Base-by-base conservation (phyloP, 2,797 vertebrate species). In the Taenioides sp. region DNA sequence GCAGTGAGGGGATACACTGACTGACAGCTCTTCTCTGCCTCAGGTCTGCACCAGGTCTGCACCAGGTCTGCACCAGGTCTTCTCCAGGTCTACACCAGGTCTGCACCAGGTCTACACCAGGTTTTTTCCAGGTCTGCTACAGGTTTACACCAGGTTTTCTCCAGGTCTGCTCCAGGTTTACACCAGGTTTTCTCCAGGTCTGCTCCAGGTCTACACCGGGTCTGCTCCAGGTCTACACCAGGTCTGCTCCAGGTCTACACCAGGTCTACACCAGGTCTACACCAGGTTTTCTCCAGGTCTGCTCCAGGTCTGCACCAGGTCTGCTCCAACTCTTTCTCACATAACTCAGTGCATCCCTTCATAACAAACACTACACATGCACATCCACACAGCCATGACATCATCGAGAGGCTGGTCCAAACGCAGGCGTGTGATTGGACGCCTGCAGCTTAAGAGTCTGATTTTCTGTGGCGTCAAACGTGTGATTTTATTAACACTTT, bases 351-450 rank as follows among this genome's bases (percentile, higher is more conserved):
- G 3, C 6, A 28, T n/a, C 67, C 20, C 23, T 61, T 22, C 54
- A 59, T 47, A 64, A 27, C 25, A 27, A 23, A 57, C 47, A 63
- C 49, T 47, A 16, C 3, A 58, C 68, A 28, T 63, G 65, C 64
- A 40, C 28, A 37, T 52, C 37, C 61, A 72, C 34, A 31, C 67
- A 0, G 20, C 37, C 1, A 10, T 65, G 69, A 65, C 66, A 17
- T 72, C 70, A 60, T 4, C 3, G 61, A 27, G 70, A 60, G 70
- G 72, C 79, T 73, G 27, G 64, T 28, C 65, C 58, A 49, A 6
- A 14, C 25, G 10, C 23, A 18, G 58, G 16, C 2, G 11, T 70
- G 23, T 74, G 69, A 84, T 80, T 79, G 75, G 80, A 20, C 69
- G 28, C 28, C 23, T 62, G 11, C 4, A 40, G 40, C 61, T 18